Evolutionary conservation across 2,113 vertebrate genomes (phyloP).

Genomic region (Chloebia gouldiae): DNA sequence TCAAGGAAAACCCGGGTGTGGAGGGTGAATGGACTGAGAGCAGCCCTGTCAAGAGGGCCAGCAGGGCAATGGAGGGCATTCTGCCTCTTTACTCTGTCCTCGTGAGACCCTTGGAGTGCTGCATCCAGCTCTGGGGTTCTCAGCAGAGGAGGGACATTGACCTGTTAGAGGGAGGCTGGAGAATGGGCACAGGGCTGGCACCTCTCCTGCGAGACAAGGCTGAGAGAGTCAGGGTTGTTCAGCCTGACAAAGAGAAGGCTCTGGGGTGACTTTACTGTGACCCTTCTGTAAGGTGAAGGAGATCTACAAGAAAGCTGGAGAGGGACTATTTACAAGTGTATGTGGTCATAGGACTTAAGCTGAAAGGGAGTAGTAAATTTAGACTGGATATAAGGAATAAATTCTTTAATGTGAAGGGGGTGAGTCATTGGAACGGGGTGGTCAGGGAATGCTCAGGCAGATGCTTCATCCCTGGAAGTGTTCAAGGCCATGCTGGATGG

Average conservation of each 20-base stretch:
- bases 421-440: not conserved
- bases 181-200: not conserved
- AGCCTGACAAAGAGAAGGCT: not conserved
- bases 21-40: not conserved
- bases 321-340: not conserved
- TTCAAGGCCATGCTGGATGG: not conserved
- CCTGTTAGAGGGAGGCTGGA: not conserved
- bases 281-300: not conserved
- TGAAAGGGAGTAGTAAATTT: not conserved
- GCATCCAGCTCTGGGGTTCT: not conserved
- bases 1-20: not conserved
- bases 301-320: not conserved
- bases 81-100: not conserved
- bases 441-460: not conserved
- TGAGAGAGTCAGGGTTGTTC: not conserved
- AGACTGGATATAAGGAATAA: not conserved
- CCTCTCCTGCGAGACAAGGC: not conserved
- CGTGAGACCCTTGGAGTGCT: not conserved
- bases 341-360: not conserved
- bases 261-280: not conserved
- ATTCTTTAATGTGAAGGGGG: not conserved
- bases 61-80: not conserved
- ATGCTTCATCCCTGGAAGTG: not conserved
- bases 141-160: not conserved
- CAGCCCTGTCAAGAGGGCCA: not conserved